Conservation (phyloP, 2,113 vertebrate species). For the Ictidomys tridecemlineatus region DNA sequence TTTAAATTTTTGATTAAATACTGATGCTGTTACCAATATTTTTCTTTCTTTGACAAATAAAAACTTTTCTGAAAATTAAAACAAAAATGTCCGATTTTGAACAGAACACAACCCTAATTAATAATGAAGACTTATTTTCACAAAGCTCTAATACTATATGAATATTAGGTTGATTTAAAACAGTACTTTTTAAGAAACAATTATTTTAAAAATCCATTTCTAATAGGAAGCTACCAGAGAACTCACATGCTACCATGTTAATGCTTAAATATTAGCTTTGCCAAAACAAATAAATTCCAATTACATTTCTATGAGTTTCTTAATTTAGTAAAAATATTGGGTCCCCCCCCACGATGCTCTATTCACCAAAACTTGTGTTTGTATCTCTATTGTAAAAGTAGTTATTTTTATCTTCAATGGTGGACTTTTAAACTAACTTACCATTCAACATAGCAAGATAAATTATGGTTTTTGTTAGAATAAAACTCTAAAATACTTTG, state of each 20-base stretch:
- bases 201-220: not conserved
- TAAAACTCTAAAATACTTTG: not conserved
- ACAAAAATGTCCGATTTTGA: conserved; percentile 7
- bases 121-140: conserved; percentile 5
- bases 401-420: not conserved
- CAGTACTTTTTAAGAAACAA: not conserved
- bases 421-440: not conserved
- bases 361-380: conserved; percentile 31
- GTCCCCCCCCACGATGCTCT: not conserved
- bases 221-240: not conserved
- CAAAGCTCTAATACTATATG: not conserved
- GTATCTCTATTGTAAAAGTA: not conserved
- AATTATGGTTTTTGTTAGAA: conserved; percentile 17
- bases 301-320: not conserved
- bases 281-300: not conserved
- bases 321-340: conserved; percentile 7
- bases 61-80: not conserved
- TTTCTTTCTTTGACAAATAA: not conserved
- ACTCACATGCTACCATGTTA: not conserved
- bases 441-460: not conserved
- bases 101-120: not conserved
- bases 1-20: conserved; percentile 18
- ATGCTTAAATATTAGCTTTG: not conserved
- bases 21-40: not conserved
- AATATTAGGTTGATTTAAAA: conserved; percentile 18